Evolutionary conservation across 1,140 invertebrate species (phyloP).

Genomic region (Eriocheir sinensis): DNA sequence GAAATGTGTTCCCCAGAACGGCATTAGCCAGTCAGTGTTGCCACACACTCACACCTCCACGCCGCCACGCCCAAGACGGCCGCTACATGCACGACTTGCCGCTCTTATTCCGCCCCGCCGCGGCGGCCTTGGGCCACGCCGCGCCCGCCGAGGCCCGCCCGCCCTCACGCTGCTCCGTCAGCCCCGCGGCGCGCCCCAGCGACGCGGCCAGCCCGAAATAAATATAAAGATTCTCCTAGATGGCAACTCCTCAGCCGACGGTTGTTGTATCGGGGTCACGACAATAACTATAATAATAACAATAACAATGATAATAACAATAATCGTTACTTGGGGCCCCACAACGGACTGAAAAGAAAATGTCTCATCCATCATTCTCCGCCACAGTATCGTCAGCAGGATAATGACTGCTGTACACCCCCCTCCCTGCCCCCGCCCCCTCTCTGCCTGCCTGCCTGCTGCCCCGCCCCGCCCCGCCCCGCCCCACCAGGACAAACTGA

Average conservation of each 20-base stretch:
- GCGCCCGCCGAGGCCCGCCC: too few relatives aligned
- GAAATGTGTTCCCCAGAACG: slow-evolving; percentile 74
- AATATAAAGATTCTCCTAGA: slow-evolving; percentile 18
- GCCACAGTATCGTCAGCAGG: slow-evolving; percentile 65
- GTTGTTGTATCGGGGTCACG: slow-evolving; percentile 73
- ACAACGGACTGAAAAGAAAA: slow-evolving; percentile 73
- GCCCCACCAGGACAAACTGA: background rate
- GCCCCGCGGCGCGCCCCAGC: background rate
- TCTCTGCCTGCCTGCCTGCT: slow-evolving; percentile 30
- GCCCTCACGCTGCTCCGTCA: background rate
- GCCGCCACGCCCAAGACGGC: slow-evolving; percentile 25
- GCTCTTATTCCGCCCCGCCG: background rate
- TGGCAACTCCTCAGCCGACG: slow-evolving; percentile 56
- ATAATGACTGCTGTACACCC: slow-evolving; percentile 53
- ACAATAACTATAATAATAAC: slow-evolving; percentile 77
- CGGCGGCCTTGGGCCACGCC: too few relatives aligned
- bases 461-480: too few relatives aligned
- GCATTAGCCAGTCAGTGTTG: slow-evolving; percentile 63
- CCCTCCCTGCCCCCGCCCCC: background rate
- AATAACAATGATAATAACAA: slow-evolving; percentile 78
- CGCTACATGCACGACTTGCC: background rate
- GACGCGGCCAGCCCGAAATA: background rate
- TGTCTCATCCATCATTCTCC: slow-evolving; percentile 70
- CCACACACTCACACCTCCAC: slow-evolving; percentile 38
- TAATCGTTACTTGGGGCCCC: slow-evolving; percentile 75